phyloP scores from a whole-genome alignment of 2,113 vertebrate genomes.

The Cololabis saira region DNA sequence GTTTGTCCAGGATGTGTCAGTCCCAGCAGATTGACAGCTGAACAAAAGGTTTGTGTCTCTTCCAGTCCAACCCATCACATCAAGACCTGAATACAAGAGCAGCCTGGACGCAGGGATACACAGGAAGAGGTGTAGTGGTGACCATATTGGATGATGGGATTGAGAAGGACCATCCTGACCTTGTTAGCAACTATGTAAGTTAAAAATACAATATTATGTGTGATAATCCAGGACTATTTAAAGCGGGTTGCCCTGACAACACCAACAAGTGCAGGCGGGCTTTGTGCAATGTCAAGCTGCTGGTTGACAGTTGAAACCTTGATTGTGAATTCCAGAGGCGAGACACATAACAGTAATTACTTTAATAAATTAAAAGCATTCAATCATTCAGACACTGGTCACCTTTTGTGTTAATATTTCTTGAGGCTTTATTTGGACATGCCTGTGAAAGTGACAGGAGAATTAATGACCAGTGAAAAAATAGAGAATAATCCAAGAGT shows the following conservation, averaged over 20 bases:
- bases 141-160: conserved; percentile 98
- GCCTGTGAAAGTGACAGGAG: too few species aligned
- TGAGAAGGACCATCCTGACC: conserved; percentile 97
- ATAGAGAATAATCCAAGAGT: too few species aligned
- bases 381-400: too few species aligned
- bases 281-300: neutral
- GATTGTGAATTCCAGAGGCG: neutral
- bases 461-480: too few species aligned
- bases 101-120: conserved; percentile 95
- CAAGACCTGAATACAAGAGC: conserved; percentile 89
- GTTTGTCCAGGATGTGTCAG: conserved; percentile 25
- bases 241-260: neutral
- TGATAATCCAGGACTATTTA: neutral
- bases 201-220: neutral
- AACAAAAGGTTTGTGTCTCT: conserved; percentile 42
- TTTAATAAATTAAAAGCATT: too few species aligned
- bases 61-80: conserved; percentile 75
- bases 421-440: too few species aligned
- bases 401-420: too few species aligned
- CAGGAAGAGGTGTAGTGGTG: conserved; percentile 91
- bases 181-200: conserved; percentile 95
- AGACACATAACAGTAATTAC: too few species aligned
- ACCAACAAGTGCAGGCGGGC: neutral
- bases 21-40: conserved; percentile 37
- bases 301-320: neutral